A percentile compares a stretch with the other conserved stretches of the same genome.
Evolutionary conservation across 2,113 vertebrate genomes (phyloP).

Genomic region (Percina caprodes): DNA sequence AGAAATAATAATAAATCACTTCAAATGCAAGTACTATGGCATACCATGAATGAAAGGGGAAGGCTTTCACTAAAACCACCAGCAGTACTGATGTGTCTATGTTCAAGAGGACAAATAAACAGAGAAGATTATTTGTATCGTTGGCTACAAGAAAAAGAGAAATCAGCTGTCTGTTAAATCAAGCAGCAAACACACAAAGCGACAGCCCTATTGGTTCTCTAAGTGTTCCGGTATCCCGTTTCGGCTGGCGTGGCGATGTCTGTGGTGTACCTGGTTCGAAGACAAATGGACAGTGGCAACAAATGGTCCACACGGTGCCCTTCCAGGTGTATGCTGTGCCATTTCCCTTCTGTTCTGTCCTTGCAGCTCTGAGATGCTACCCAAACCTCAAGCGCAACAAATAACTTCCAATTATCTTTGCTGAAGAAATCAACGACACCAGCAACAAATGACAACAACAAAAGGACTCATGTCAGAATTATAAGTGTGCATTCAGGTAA

Average conservation of each 20-base stretch:
- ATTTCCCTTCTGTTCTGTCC: conserved; percentile 52
- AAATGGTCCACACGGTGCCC: conserved; percentile 60
- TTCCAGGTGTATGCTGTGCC: conserved; percentile 79
- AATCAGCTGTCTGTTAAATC: conserved; percentile 46
- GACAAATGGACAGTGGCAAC: conserved; percentile 75
- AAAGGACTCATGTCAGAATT: conserved; percentile 24
- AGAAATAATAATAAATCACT: conserved; percentile 69
- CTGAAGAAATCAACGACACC: conserved; percentile 28
- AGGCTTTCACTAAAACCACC: conserved; percentile 72
- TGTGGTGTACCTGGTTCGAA: conserved; percentile 74
- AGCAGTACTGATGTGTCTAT: conserved; percentile 69
- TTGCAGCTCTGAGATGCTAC: conserved; percentile 19
- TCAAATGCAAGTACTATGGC: conserved; percentile 81
- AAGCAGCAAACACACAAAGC: conserved; percentile 76
- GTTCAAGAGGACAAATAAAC: conserved; percentile 52
- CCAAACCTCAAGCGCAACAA: conserved; percentile 26
- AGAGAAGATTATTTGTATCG: conserved; percentile 58
- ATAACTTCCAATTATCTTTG: conserved; percentile 51
- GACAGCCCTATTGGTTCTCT: conserved; percentile 73
- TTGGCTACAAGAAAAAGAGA: conserved; percentile 65
- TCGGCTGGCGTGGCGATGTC: conserved; percentile 64
- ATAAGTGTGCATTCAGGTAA: conserved; percentile 57
- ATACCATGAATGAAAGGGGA: conserved; percentile 61
- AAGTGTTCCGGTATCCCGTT: conserved; percentile 63
- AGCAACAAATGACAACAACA: conserved; percentile 28